Evolutionary conservation across 2,113 vertebrate species (phyloP), one percentile per base, ranked within the genome.

Genomic region (Naja naja): DNA sequence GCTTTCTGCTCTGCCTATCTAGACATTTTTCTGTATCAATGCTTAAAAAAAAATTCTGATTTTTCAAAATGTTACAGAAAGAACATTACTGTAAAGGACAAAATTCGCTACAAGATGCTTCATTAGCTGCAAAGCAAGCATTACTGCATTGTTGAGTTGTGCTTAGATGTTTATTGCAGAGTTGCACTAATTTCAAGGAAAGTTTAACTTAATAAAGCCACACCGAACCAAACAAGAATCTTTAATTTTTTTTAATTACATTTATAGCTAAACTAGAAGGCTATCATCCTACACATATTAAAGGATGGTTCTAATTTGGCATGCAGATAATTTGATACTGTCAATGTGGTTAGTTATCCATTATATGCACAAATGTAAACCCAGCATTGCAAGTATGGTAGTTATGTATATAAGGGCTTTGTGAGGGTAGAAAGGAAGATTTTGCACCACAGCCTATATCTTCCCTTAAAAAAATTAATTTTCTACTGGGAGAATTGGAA

Each of bases 81-180:
- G 81, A 94, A 93, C 88, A 39, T 39, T 39, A 81, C n/a, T 93
- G 23, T 94, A 96, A 95, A 94, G 91, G 92, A 81, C 93, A 85
- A 90, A 91, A 93, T 87, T 87, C 96, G 27, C 95, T 94, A 92
- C 92, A 94, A 95, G 93, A 95, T 92, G 93, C 93, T 94, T 97
- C 96, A 97, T 97, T 96, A 97, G 94, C 96, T 97, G 91, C 94
- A 89, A 81, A 95, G 95, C 95, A 91, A 96, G 95, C 95, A 90
- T 85, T 97, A 96, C 93, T 56, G 89, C 96, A 96, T 88, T 97
- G 96, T 94, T 97, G 96, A 97, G 93, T 95, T 93, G 93, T 93
- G 93, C 96, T 7, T 90, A 96, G 96, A 92, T 49, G 95, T 95
- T 94, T 94, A 95, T 81, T 93, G 91, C 89, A 94, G 91, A 89